Base-by-base conservation (phyloP, 1,140 invertebrate species). In the Triops cancriformis region DNA sequence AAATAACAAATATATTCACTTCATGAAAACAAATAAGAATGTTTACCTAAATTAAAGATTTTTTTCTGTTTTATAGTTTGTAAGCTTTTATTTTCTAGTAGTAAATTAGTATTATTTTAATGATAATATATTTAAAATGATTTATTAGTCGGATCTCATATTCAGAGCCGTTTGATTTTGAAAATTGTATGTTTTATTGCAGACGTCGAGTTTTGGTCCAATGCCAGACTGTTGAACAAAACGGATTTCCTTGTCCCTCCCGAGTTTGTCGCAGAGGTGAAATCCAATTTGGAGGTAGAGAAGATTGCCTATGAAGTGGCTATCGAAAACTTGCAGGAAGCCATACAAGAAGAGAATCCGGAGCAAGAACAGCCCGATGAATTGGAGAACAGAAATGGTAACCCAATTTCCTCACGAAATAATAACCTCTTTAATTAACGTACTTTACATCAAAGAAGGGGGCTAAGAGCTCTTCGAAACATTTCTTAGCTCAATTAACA, bases 291-390 rank as follows among this genome's bases (percentile, higher is more conserved):
- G 41, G 41, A 31, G 12, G 77, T 74, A 10, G 77, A 72, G 37
- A 23, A 73, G 7, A 45, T 78, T 27, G 74, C 78, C 12, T 93
- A 88, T 79, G 86, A 89, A 7, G 84, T 93, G 1, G 83, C 92
- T 10, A 93, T 94, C 80, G 87, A 90, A 14, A 89, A 94, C 84
- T 81, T 94, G 28, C 77, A 78, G 82, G 86, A 87, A 80, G 89
- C 90, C 9, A 94, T 94, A 41, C 88, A 93, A 80, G 87, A 89
- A 79, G 92, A 94, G 85, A 94, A 93, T 85, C 91, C 91, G 28
- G 85, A 87, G 0, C 51, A 18, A 18, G 18, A 37, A 37, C 31
- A n/a, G 51, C 10, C 14, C 10, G 23, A n/a, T 18, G 51, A 64
- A 64, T 64, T 64, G 6, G 51, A 64, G 51, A n/a, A 64, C 51